These are phyloP conservation scores for Branchipolynoe longqiensis DNA, from an alignment of 2,888 invertebrate species.

Conservation along the genomic window DNA sequence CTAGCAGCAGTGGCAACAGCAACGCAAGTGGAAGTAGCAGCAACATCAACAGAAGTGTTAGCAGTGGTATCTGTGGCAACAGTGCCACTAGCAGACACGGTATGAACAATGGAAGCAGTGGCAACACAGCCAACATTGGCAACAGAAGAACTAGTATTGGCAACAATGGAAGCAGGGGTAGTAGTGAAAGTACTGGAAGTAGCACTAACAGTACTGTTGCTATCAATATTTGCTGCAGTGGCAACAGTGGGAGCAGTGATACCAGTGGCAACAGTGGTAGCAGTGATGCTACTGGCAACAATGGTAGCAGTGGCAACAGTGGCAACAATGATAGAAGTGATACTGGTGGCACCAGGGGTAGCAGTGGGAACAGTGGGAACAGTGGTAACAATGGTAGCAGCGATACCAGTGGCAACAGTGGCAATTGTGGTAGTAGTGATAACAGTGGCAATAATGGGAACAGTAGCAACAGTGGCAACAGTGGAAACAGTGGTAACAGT, in stretches of 20 bases:
- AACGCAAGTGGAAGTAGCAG: too few species aligned
- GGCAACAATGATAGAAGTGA: too few species aligned
- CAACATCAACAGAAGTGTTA: too few species aligned
- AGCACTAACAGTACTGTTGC: neutral
- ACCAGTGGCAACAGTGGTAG: neutral
- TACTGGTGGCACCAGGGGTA: neutral
- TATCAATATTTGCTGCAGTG: neutral
- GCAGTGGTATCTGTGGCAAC: too few species aligned
- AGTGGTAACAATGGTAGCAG: neutral
- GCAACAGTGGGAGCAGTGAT: neutral
- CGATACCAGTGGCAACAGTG: neutral
- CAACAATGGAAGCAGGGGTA: too few species aligned
- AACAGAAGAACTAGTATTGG: too few species aligned
- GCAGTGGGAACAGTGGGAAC: neutral
- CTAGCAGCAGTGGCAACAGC: too few species aligned
- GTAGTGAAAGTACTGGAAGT: constrained; percentile 8
- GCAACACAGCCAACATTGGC: too few species aligned
- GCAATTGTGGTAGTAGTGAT: neutral
- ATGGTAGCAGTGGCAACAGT: neutral
- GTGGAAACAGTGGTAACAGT: neutral
- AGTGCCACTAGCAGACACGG: too few species aligned
- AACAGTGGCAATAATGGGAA: constrained; percentile 24
- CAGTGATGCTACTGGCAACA: neutral
- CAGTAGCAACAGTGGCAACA: neutral
- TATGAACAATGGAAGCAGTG: too few species aligned